Conservation (phyloP, 2,797 vertebrate genomes). For the Lerista edwardsae region DNA sequence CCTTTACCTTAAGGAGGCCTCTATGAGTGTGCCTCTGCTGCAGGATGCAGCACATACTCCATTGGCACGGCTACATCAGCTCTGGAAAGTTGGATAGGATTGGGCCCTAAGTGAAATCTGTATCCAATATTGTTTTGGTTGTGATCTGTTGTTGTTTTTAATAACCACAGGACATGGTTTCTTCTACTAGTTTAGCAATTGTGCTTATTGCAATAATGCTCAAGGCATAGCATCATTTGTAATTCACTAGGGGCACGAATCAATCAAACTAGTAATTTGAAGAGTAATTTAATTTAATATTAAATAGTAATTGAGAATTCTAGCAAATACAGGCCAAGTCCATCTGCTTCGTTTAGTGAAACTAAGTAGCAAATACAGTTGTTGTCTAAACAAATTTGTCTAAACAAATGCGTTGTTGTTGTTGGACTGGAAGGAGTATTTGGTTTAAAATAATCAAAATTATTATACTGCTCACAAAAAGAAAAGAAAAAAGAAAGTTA, state of each 20-base stretch:
- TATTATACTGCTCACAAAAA: background rate
- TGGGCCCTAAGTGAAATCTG: background rate
- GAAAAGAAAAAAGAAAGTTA: background rate
- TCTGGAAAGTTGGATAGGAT: too few species aligned
- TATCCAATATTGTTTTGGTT: background rate
- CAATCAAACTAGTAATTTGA: background rate
- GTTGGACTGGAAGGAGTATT: background rate
- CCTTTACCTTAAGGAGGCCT: too few species aligned
- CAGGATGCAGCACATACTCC: too few species aligned
- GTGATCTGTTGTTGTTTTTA: background rate
- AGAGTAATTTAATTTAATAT: too few species aligned
- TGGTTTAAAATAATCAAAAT: background rate
- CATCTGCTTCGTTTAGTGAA: background rate
- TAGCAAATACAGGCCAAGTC: too few species aligned
- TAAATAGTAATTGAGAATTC: too few species aligned
- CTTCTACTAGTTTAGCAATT: background rate
- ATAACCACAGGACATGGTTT: background rate
- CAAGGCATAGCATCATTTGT: background rate
- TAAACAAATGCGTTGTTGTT: background rate
- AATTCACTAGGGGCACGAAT: background rate
- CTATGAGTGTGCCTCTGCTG: too few species aligned
- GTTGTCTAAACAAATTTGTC: background rate
- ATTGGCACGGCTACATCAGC: too few species aligned
- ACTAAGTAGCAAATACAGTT: background rate
- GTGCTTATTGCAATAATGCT: background rate